Evolutionary conservation across 2,888 invertebrate genomes (phyloP), one percentile per base, ranked within the genome.

Genomic region (Polyommatus iphigenia): DNA sequence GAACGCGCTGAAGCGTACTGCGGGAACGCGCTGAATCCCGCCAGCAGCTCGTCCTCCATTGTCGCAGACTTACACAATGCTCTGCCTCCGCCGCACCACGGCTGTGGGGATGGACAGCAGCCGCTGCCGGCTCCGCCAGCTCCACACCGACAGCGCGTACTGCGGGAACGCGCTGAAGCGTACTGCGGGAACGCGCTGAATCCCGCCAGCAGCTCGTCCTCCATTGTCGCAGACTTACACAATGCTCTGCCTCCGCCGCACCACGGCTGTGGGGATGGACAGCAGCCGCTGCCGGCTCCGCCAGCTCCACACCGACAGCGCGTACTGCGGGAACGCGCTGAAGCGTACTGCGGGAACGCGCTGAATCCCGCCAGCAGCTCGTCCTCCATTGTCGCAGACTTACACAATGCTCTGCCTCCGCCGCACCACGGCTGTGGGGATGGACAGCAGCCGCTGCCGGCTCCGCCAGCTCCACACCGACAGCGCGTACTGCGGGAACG

Each of bases 401-500:
- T 78, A 93, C 94, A 87, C 85, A 79, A 86, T 92, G 5, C 91
- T 84, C 83, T 93, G 92, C 7, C 76, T 81, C n/a, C 91, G 87
- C 29, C 86, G 83, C 3, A 85, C 62, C 10, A 93, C 86, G 3
- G 86, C 89, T 0, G 91, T 92, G 41, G 91, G 86, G 1, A 93
- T 81, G 4, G 85, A 83, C 3, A 92, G 83, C n/a, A 95, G 87
- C 76, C 93, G 92, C 82, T 95, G 95, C 0, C 94, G 93, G 0
- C 93, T 95, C 80, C 96, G 95, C 96, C 96, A 97, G 84, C 95
- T 95, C 96, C 96, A 97, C 24, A 97, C 90, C 2, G 94, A 94
- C 54, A 97, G 80, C 5, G 90, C 79, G 85, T 95, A 96, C 82
- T 92, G 86, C 41, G 10, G 41, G 5, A 46, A 46, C 5, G 0